Conservation (phyloP, 2,888 invertebrate species). For the Diachrysia chrysitis region DNA sequence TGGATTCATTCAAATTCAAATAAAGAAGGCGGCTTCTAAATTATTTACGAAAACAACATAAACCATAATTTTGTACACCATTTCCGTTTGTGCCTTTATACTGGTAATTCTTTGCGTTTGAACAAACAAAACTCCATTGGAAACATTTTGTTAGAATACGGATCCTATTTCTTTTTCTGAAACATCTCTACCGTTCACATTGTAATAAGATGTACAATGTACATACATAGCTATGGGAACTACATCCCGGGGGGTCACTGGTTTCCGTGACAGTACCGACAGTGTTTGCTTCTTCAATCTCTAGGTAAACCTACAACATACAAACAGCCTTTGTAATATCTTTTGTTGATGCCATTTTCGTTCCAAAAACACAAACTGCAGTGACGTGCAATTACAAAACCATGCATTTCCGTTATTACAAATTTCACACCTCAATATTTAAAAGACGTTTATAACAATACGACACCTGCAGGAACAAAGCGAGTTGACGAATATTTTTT, state of each 20-base stretch:
- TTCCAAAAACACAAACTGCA: constrained; percentile 13
- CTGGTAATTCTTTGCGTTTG: background rate
- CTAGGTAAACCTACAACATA: constrained; percentile 23
- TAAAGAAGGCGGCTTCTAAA: background rate
- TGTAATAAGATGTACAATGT: constrained; percentile 1
- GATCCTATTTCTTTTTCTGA: background rate
- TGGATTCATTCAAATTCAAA: background rate
- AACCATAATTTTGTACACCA: background rate
- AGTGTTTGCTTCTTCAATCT: constrained; percentile 33
- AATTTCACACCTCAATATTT: constrained; percentile 76
- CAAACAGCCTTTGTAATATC: constrained; percentile 23
- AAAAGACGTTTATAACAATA: constrained; percentile 66
- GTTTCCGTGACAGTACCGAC: background rate
- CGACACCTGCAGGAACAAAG: constrained; percentile 77
- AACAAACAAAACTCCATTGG: background rate
- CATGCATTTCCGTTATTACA: constrained; percentile 64
- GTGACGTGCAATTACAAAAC: constrained; percentile 27
- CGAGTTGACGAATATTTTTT: constrained; percentile 73
- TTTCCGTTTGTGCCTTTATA: background rate
- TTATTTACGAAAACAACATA: background rate
- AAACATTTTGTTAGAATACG: background rate
- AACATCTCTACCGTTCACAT: background rate
- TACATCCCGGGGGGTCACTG: constrained; percentile 9
- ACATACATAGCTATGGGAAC: constrained; percentile 11
- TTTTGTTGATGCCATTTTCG: constrained; percentile 26